Evolutionary conservation across 2,888 invertebrate genomes (phyloP), one percentile per base, ranked within the genome.

Genomic region (Sinhomidia bicolor): DNA sequence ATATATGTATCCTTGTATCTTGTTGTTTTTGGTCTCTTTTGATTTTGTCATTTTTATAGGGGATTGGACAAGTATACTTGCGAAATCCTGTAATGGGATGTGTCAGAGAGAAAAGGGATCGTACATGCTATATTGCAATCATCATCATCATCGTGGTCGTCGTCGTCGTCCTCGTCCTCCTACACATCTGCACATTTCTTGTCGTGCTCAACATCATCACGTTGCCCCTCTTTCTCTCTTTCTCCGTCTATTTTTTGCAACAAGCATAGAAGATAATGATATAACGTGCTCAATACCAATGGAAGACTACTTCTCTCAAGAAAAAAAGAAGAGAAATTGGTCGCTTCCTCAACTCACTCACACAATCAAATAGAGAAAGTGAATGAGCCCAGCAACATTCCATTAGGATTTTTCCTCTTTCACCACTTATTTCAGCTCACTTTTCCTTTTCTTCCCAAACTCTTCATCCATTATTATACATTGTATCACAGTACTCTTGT

Each of bases 71-170:
- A n/a, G n/a, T n/a, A n/a, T n/a, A n/a, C 6, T 26, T 74, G 74
- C 47, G 51, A 74, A 44, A 47, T 74, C 47, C 23, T 71, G 44
- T 74, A 47, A 47, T 74, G 74, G 47, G 36, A 74, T 74, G 74
- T 74, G 44, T 14, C 23, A 26, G 44, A 14, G 47, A 74, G 47
- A 74, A 71, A 71, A 71, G 44, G n/a, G n/a, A n/a, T n/a, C 71
- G 44, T 74, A 23, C 74, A 74, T 47, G 71, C 23, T 47, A 44
- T 74, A 74, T 47, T 20, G 26, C 47, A 23, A 74, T 74, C 47
- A 23, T 47, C 47, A 44, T 74, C 68, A 26, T 65, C 65, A 41
- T 44, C 71, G 20, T 41, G 14, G 20, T 44, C 71, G 23, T 44
- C n/a, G 23, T 44, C 20, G 44, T 62, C 20, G 62, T 44, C 41